These are phyloP conservation scores for Atta colombica DNA, from an alignment of 1,140 invertebrate genomes.

Conservation along the genomic window DNA sequence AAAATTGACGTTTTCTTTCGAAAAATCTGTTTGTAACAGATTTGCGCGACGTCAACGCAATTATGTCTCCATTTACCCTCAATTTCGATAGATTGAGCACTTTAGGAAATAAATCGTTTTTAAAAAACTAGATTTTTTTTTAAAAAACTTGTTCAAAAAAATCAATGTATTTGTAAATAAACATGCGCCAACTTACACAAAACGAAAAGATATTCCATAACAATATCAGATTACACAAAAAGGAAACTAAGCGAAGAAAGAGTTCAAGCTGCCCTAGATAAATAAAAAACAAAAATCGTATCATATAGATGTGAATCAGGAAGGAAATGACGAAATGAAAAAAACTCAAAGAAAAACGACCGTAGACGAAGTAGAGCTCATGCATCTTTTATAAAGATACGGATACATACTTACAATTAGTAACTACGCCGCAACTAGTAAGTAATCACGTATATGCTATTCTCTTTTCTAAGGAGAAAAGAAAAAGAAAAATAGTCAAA, in stretches of 20 bases:
- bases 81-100: slow-evolving; percentile 20
- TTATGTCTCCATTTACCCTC: slow-evolving; percentile 9
- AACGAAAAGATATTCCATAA: neutral
- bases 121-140: neutral
- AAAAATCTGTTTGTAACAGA: neutral
- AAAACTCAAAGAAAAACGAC: slow-evolving; percentile 48
- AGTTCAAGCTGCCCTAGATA: neutral
- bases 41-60: neutral
- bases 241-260: neutral
- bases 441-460: slow-evolving; percentile 60
- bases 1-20: slow-evolving; percentile 2
- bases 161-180: neutral
- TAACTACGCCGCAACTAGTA: slow-evolving; percentile 31
- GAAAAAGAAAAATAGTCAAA: neutral
- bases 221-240: neutral
- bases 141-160: neutral
- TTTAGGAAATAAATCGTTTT: neutral
- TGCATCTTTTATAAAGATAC: slow-evolving; percentile 73
- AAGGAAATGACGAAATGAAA: slow-evolving; percentile 56
- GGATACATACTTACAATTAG: neutral
- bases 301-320: neutral
- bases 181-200: neutral
- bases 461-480: slow-evolving; percentile 6
- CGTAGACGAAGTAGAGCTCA: slow-evolving; percentile 56
- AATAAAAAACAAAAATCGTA: slow-evolving; percentile 19